Base-by-base conservation (phyloP, 2,113 vertebrate species). In the Solea solea region DNA sequence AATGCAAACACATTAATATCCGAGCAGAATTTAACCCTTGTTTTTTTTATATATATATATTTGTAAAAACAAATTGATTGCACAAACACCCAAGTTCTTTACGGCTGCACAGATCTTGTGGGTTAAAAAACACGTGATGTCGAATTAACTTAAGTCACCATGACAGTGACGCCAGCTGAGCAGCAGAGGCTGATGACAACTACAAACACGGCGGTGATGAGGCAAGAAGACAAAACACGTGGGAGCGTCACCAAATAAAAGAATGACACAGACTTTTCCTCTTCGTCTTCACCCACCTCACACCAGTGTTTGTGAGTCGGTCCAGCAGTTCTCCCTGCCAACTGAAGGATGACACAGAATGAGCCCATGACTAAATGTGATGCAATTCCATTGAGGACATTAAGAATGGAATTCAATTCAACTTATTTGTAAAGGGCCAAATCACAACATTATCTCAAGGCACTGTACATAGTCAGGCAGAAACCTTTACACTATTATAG, bases 221-320 rank as follows among this genome's bases (percentile, higher is more conserved):
- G 41, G 16, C 62, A 65, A 27, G 9, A 49, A 64, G 3, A 39
- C n/a, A 28, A 60, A 2, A 54, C 15, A 39, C 49, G 21, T n/a
- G 28, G 14, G 10, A 59, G 55, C 27, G 40, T 46, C 39, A 56
- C 7, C 55, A 53, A 64, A 56, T 54, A 52, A 65, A 21, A 66
- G 39, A 21, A 44, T 51, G 5, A 27, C 55, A 64, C n/a, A 40
- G 14, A 53, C 39, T 58, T 57, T 62, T 67, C 60, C 51, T 28
- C 45, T 13, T 48, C 45, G 12, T 42, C 48, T 25, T 49, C 63
- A 16, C 54, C 62, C 72, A 76, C 81, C 64, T 74, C 64, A 64
- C 72, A 68, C 69, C 56, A 71, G 45, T 53, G 21, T 74, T 14
- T 53, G 46, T 77, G 68, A 69, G 81, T 84, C 65, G 72, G 75